Conservation (phyloP, 2,113 vertebrate genomes). For the Ochotona princeps region DNA sequence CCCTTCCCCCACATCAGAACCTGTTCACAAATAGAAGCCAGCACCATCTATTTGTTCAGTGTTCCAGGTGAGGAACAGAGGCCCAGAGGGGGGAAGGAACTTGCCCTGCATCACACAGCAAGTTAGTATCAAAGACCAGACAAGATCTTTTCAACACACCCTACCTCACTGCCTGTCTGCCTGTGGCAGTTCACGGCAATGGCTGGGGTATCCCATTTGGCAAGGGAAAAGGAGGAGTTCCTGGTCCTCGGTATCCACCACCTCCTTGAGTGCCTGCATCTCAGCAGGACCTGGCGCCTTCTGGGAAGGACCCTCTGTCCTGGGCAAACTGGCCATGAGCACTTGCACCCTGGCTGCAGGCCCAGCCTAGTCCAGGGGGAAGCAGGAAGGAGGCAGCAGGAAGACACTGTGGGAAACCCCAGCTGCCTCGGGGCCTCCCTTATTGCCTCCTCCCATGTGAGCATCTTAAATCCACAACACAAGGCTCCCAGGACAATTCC, state of each 20-base stretch:
- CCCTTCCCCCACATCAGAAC: background rate
- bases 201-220: background rate
- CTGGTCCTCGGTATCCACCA: background rate
- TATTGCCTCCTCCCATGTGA: background rate
- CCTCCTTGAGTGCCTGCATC: background rate
- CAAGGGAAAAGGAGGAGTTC: background rate
- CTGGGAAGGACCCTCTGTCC: background rate
- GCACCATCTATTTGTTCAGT: background rate
- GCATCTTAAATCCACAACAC: background rate
- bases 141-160: slow-evolving; percentile 25
- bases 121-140: slow-evolving; percentile 42
- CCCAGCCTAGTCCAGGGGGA: background rate
- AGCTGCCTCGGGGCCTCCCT: background rate
- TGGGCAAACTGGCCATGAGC: background rate
- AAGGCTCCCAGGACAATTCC: background rate
- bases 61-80: slow-evolving; percentile 47
- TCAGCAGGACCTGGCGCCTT: background rate
- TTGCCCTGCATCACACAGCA: slow-evolving; percentile 36
- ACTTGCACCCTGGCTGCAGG: background rate
- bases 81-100: background rate
- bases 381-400: background rate
- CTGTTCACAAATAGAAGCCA: too few relatives aligned
- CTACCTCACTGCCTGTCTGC: slow-evolving; percentile 6
- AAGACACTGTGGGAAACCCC: rapidly evolving
- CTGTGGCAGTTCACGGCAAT: background rate